phyloP scores from a whole-genome alignment of 2,888 invertebrate species.

The Acronicta aceris region DNA sequence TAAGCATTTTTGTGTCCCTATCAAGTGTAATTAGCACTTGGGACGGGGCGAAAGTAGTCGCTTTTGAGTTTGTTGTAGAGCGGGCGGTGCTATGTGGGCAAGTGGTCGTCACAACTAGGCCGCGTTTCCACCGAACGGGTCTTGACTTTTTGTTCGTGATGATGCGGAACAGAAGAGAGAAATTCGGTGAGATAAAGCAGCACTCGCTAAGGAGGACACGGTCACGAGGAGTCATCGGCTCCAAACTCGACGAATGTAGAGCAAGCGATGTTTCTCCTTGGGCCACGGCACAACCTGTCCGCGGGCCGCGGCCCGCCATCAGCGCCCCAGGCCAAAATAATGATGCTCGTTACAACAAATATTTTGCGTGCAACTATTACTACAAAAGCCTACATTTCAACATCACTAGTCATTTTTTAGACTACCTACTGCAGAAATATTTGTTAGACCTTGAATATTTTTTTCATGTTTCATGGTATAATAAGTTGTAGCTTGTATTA shows the following conservation, averaged over 20 bases:
- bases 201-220: conserved; percentile 85
- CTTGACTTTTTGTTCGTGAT: conserved; percentile 86
- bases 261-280: conserved; percentile 82
- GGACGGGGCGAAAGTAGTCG: conserved; percentile 64
- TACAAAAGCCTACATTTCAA: conserved; percentile 50
- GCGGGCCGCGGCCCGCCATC: conserved; percentile 57
- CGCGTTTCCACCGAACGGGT: conserved; percentile 84
- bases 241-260: conserved; percentile 83
- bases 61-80: conserved; percentile 63
- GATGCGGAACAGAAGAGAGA: conserved; percentile 87
- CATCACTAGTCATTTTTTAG: conserved; percentile 37
- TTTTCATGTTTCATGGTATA: conserved; percentile 46
- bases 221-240: conserved; percentile 88
- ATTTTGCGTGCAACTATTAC: conserved; percentile 49
- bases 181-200: conserved; percentile 87
- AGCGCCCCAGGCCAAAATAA: conserved; percentile 70
- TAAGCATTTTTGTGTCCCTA: conserved; percentile 64
- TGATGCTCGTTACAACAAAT: conserved; percentile 58
- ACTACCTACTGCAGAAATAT: conserved; percentile 30
- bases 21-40: conserved; percentile 70
- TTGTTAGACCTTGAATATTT: conserved; percentile 37
- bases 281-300: conserved; percentile 76
- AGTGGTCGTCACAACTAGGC: conserved; percentile 78
- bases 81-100: conserved; percentile 65
- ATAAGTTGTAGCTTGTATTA: conserved; percentile 25